These are phyloP conservation scores for Antechinus flavipes DNA, from an alignment of 2,113 vertebrate genomes.

Conservation along the genomic window DNA sequence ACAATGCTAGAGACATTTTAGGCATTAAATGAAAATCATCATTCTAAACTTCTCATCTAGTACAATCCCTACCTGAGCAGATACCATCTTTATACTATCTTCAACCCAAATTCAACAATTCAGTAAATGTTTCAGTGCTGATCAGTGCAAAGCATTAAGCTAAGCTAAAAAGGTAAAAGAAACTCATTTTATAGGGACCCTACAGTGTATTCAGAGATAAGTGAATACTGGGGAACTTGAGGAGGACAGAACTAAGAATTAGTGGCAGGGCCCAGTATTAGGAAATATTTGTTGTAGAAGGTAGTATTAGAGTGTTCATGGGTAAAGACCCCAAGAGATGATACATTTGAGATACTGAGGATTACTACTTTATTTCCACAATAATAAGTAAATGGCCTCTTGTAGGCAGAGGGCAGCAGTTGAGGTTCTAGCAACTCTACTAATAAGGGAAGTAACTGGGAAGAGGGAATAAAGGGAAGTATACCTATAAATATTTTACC, in stretches of 20 bases:
- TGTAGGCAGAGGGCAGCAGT: slow-evolving; percentile 40
- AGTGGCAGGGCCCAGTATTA: background rate
- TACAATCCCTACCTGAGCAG: background rate
- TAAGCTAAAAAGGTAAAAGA: background rate
- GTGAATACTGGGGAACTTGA: background rate
- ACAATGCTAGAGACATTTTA: background rate
- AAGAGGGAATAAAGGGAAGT: background rate
- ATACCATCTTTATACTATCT: background rate
- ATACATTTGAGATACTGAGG: background rate
- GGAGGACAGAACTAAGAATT: background rate
- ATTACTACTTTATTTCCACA: slow-evolving; percentile 11
- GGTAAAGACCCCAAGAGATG: background rate
- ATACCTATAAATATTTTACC: background rate
- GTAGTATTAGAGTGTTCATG: background rate
- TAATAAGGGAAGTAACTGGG: background rate
- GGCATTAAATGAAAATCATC: background rate
- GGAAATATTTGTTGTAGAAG: background rate
- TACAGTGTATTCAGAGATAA: background rate
- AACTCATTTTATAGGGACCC: background rate
- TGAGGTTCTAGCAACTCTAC: slow-evolving; percentile 23
- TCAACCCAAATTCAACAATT: background rate
- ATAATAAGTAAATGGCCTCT: slow-evolving; percentile 41
- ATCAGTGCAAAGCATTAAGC: background rate
- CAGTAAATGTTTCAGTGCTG: background rate
- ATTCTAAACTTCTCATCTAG: background rate